Evolutionary conservation across 2,797 vertebrate genomes (phyloP).

Genomic region (Ciconia nigra): DNA sequence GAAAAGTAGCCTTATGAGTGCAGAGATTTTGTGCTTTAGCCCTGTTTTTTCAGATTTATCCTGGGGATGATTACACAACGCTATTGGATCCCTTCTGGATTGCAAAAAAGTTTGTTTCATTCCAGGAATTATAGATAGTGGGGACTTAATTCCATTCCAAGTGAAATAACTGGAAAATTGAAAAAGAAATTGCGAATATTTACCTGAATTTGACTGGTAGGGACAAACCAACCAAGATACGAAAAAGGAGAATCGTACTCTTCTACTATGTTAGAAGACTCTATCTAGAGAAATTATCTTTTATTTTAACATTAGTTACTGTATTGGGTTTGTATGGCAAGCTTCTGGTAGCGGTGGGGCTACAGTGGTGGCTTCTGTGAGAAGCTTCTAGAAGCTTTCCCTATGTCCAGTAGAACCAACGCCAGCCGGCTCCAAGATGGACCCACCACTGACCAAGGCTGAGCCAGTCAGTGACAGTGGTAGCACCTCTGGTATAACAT

Average conservation of each 20-base stretch:
- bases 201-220: neutral
- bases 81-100: neutral
- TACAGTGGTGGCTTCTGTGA: neutral
- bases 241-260: neutral
- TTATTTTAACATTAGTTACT: neutral
- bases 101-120: neutral
- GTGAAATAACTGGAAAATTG: neutral
- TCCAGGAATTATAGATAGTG: neutral
- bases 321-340: neutral
- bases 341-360: neutral
- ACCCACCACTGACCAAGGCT: neutral
- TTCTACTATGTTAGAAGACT: neutral
- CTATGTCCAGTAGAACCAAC: neutral
- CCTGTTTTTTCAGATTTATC: neutral
- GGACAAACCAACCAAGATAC: neutral
- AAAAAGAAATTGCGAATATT: neutral
- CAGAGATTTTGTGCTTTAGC: neutral
- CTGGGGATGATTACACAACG: neutral
- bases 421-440: neutral
- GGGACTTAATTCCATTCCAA: neutral
- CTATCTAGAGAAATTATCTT: neutral
- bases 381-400: neutral
- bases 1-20: neutral
- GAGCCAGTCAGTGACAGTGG: neutral
- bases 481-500: neutral